Evolutionary conservation across 2,888 invertebrate genomes (phyloP).

Genomic region (Trimorus sp.): DNA sequence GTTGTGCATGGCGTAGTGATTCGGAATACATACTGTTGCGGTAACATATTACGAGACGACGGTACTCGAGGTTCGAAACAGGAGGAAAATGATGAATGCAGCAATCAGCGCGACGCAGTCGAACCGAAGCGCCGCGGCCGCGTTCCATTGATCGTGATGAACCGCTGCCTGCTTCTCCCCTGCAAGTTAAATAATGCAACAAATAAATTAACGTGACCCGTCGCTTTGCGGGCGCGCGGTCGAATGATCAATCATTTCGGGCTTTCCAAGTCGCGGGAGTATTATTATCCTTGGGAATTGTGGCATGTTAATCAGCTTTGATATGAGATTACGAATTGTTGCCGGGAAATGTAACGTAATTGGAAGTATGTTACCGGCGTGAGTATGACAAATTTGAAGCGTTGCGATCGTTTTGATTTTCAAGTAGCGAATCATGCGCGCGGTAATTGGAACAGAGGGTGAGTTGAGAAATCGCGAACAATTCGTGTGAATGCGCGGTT

Average conservation of each 20-base stretch:
- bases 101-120: slow-evolving; percentile 41
- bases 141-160: slow-evolving; percentile 85
- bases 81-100: slow-evolving; percentile 55
- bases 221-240: slow-evolving; percentile 13
- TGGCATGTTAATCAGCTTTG: too few relatives aligned
- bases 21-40: slow-evolving; percentile 39
- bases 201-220: slow-evolving; percentile 39
- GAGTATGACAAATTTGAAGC: too few relatives aligned
- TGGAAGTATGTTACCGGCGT: too few relatives aligned
- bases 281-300: neutral
- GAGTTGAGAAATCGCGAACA: too few relatives aligned
- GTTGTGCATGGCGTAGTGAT: slow-evolving; percentile 32
- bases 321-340: too few relatives aligned
- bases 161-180: slow-evolving; percentile 86
- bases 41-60: slow-evolving; percentile 45
- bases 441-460: too few relatives aligned
- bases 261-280: neutral
- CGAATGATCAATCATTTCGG: slow-evolving; percentile 41
- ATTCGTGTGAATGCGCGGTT: too few relatives aligned
- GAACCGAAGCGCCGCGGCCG: slow-evolving; percentile 79
- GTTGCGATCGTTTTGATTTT: too few relatives aligned
- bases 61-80: slow-evolving; percentile 45
- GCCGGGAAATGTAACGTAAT: too few relatives aligned
- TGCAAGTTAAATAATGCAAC: slow-evolving; percentile 71
- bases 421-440: too few relatives aligned